Evolutionary conservation across 2,113 vertebrate genomes (phyloP).

Genomic region (Sceloporus tristichus): DNA sequence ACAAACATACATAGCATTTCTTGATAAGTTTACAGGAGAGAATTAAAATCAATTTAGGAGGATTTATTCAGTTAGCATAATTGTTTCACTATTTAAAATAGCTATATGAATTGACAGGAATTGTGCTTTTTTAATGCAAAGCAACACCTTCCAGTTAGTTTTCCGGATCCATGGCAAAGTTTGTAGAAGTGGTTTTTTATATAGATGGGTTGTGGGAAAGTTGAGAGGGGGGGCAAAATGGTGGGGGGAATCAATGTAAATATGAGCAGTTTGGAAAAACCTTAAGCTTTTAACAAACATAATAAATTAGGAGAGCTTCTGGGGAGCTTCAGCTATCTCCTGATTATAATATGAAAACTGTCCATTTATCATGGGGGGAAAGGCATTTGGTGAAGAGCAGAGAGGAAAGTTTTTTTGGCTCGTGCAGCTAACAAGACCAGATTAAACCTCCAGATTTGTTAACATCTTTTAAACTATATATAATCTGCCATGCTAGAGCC

Average conservation of each 20-base stretch:
- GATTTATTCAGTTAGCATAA: neutral
- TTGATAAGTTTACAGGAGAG: neutral
- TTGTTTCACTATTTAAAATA: neutral
- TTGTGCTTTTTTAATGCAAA: neutral
- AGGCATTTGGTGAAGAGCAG: neutral
- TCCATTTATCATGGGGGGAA: accelerated
- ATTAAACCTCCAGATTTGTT: conserved; percentile 6
- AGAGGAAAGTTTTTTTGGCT: conserved; percentile 30
- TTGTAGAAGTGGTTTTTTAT: conserved; percentile 16
- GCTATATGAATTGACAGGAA: neutral
- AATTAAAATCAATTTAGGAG: neutral
- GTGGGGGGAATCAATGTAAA: neutral
- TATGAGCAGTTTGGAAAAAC: conserved; percentile 7
- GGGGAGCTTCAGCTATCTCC: conserved; percentile 37
- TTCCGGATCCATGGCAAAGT: neutral
- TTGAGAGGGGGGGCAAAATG: neutral
- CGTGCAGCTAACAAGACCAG: conserved; percentile 18
- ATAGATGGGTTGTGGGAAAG: neutral
- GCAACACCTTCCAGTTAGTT: neutral
- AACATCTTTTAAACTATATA: conserved; percentile 22
- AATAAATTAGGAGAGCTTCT: conserved; percentile 42
- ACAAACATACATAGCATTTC: neutral
- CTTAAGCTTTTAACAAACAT: conserved; percentile 39
- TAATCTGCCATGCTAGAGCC: conserved; percentile 25
- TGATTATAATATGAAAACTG: conserved; percentile 10